phyloP scores from a whole-genome alignment of 2,888 invertebrate genomes.

The Branchipolynoe longqiensis region DNA sequence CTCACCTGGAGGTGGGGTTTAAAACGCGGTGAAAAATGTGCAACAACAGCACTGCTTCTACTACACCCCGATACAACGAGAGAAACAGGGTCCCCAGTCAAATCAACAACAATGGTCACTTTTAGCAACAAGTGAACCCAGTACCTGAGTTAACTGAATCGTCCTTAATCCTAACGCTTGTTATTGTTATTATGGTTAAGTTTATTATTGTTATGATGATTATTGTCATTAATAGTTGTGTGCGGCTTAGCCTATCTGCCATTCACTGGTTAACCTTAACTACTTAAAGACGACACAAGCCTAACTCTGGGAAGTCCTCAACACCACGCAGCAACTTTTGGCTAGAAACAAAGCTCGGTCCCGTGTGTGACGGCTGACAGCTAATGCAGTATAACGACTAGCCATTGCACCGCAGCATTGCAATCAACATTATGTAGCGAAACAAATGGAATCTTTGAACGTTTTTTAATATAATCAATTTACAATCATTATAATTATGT shows the following conservation, averaged over 20 bases:
- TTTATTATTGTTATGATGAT: conserved; percentile 22
- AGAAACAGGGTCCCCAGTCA: background rate
- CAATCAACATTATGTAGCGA: too few species aligned
- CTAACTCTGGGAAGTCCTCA: conserved; percentile 9
- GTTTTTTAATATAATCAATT: too few species aligned
- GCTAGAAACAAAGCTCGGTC: too few species aligned
- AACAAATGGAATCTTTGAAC: too few species aligned
- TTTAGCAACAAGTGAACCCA: too few species aligned
- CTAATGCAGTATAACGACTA: too few species aligned
- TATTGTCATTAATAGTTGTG: conserved; percentile 22
- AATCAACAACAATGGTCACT: too few species aligned
- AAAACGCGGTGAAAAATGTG: conserved; percentile 29
- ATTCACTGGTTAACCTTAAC: conserved; percentile 47
- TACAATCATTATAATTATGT: too few species aligned
- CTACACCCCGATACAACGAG: conserved; percentile 39
- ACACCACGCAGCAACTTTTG: background rate
- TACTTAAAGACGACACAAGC: conserved; percentile 24
- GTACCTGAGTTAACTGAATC: too few species aligned
- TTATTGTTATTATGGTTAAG: conserved; percentile 36
- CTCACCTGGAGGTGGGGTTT: background rate
- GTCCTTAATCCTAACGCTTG: conserved; percentile 27
- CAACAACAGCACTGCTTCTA: conserved; percentile 49
- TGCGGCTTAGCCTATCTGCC: conserved; percentile 37
- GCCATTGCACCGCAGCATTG: too few species aligned
- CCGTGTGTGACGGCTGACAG: too few species aligned